phyloP scores from a whole-genome alignment of 1,140 invertebrate genomes.

The Cotesia glomerata region DNA sequence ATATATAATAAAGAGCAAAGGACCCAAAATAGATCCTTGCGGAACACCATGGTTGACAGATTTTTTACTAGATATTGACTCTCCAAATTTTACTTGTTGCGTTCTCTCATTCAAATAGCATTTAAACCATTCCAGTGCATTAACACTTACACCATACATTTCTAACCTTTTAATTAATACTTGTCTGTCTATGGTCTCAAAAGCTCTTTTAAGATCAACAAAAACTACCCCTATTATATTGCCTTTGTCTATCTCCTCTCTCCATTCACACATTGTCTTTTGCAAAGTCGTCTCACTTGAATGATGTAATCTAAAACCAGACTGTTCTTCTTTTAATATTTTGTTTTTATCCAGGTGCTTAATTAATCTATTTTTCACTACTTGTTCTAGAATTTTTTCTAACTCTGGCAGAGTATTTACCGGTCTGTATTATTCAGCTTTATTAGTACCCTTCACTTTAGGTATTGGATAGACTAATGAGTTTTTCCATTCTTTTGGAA shows the following conservation, averaged over 20 bases:
- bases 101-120: slow-evolving; percentile 22
- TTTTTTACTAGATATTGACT: no score
- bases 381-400: slow-evolving; percentile 38
- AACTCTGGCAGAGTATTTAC: slow-evolving; percentile 35
- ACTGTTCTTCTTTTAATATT: slow-evolving; percentile 25
- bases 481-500: slow-evolving; percentile 31
- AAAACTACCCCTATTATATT: slow-evolving; percentile 15
- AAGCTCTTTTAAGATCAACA: slow-evolving; percentile 29
- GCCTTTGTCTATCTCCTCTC: slow-evolving; percentile 6
- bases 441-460: slow-evolving; percentile 33
- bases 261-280: slow-evolving; percentile 1
- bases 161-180: slow-evolving; percentile 25
- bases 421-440: slow-evolving; percentile 32
- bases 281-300: slow-evolving; percentile 27
- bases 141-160: slow-evolving; percentile 18
- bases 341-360: slow-evolving; percentile 22
- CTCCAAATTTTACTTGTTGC: neutral
- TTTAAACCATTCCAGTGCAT: slow-evolving; percentile 20
- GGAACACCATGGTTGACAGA: slow-evolving; percentile 22
- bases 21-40: slow-evolving; percentile 29
- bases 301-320: slow-evolving; percentile 26
- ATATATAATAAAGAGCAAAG: slow-evolving; percentile 29
- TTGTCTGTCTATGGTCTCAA: slow-evolving; percentile 29
- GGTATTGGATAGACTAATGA: slow-evolving; percentile 34
- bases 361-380: slow-evolving; percentile 31